Percentiles rank a stretch among this genome's conserved stretches.
Conservation (phyloP, 1,140 invertebrate genomes). For the Euwallacea similis region DNA sequence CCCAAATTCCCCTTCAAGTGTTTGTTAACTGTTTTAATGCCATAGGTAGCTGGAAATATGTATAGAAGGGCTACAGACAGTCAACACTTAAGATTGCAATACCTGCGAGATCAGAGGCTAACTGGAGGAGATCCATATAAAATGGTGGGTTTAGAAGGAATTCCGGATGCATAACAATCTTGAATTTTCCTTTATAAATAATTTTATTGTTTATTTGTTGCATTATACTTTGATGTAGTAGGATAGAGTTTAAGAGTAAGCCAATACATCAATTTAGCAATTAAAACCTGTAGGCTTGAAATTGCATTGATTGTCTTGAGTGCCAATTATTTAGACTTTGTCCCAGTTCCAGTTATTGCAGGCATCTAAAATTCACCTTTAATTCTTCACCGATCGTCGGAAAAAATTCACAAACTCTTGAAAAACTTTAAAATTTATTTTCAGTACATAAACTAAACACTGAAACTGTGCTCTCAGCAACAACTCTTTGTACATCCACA, state of each 20-base stretch:
- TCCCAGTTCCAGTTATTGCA: constrained; percentile 19
- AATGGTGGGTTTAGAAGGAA: constrained; percentile 57
- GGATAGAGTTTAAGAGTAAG: too few relatives aligned
- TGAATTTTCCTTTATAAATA: background rate
- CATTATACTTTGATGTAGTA: background rate
- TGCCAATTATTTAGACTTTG: constrained; percentile 3
- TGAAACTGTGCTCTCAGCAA: constrained; percentile 5
- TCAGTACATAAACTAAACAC: constrained; percentile 21
- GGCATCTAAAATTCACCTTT: background rate
- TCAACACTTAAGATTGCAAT: constrained; percentile 34
- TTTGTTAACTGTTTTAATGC: background rate
- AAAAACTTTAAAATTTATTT: constrained; percentile 9
- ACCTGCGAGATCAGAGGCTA: constrained; percentile 42
- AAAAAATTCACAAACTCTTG: background rate
- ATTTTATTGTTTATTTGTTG: too few relatives aligned
- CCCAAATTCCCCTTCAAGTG: too few relatives aligned
- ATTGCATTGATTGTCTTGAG: constrained; percentile 8
- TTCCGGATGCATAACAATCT: constrained; percentile 54
- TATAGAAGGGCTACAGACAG: constrained; percentile 36
- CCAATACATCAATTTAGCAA: background rate
- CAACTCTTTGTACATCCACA: background rate
- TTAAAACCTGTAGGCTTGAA: constrained; percentile 11
- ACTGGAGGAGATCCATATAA: constrained; percentile 39
- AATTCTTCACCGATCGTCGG: too few relatives aligned
- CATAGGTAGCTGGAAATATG: constrained; percentile 30